These are phyloP conservation scores for Pleuronectes platessa DNA, from an alignment of 2,113 vertebrate species.

Conservation along the genomic window DNA sequence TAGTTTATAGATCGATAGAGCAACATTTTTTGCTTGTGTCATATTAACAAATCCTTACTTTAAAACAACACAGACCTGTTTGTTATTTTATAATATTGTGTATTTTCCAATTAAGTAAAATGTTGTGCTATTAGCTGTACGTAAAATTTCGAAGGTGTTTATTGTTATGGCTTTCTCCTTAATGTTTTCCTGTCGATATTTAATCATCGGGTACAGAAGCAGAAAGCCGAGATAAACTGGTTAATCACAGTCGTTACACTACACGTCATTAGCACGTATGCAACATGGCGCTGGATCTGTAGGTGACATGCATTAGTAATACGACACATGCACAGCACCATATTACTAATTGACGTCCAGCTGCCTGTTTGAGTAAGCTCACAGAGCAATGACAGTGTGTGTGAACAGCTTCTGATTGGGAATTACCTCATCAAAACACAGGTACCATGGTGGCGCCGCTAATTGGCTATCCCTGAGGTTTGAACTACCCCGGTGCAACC, in stretches of 20 bases:
- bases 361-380: background rate
- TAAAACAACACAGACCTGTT: too few species aligned
- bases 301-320: background rate
- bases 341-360: background rate
- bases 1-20: too few species aligned
- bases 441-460: slow-evolving; percentile 10
- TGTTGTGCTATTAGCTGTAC: background rate
- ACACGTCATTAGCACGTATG: background rate
- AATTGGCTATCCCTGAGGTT: slow-evolving; percentile 51
- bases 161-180: too few species aligned
- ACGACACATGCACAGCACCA: background rate
- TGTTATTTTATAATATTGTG: too few species aligned
- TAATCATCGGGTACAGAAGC: background rate
- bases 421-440: slow-evolving; percentile 49
- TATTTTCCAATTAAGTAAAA: background rate
- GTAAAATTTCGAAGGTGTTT: background rate
- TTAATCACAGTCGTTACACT: too few species aligned
- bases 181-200: too few species aligned
- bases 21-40: too few species aligned
- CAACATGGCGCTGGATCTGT: background rate
- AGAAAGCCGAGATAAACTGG: background rate
- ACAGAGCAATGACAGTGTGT: slow-evolving; percentile 18
- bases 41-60: too few species aligned
- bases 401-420: slow-evolving; percentile 24
- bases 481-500: slow-evolving; percentile 26